phyloP scores from a whole-genome alignment of 1,140 invertebrate species.

The Dendrolimus punctatus region DNA sequence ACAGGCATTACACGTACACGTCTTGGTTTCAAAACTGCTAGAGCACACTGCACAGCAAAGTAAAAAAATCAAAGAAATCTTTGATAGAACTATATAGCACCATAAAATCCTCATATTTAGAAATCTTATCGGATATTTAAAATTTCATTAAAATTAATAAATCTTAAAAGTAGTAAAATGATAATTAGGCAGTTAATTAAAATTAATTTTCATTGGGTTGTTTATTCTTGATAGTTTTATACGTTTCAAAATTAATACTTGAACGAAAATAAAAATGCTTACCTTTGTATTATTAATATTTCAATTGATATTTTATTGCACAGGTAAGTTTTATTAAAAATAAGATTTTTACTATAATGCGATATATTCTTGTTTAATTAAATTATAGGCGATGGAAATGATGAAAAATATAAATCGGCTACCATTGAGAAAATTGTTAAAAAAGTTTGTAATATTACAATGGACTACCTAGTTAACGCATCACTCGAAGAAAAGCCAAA shows the following conservation, averaged over 20 bases:
- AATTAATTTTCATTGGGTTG: no score
- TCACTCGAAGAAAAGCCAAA: slow-evolving; percentile 13
- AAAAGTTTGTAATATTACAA: slow-evolving; percentile 30
- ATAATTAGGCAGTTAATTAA: no score
- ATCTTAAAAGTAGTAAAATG: no score
- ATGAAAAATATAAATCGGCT: slow-evolving; percentile 5
- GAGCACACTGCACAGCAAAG: no score
- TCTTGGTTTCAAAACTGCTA: no score
- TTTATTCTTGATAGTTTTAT: background rate
- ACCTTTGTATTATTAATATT: background rate
- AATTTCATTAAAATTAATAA: no score
- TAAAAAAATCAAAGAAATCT: no score
- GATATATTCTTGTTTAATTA: background rate
- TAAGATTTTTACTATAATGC: background rate
- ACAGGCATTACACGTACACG: no score
- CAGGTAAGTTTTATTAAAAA: slow-evolving; percentile 1
- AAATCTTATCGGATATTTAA: no score
- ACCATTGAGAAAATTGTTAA: slow-evolving; percentile 21
- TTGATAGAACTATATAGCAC: no score
- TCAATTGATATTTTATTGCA: background rate
- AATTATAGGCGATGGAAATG: slow-evolving; percentile 3
- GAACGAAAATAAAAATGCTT: no score
- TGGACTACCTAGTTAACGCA: slow-evolving; percentile 16
- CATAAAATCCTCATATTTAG: no score
- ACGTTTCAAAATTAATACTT: background rate